Base-by-base conservation (phyloP, 1,140 invertebrate genomes). In the Venustaconcha ellipsiformis region DNA sequence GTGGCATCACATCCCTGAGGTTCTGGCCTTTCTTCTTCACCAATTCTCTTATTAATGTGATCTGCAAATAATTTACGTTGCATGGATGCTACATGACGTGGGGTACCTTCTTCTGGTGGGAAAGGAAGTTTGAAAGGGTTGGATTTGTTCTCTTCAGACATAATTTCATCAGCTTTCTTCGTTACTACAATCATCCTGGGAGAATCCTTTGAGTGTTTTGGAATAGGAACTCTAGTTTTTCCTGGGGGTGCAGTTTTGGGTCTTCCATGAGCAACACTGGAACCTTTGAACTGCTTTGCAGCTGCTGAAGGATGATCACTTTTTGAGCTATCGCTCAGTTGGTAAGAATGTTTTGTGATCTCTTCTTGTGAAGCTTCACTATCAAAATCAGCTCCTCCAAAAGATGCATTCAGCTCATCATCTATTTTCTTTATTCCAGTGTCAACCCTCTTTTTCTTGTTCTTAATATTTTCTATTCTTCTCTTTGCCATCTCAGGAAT, bases 121-220 rank as follows among this genome's bases (percentile, higher is more conserved):
- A 84, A 87, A 2, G 85, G 85, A 18, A 87, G 56, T 60, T 69
- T 67, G 63, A 80, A 87, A 3, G 82, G 80, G 77, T 84, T 85
- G 23, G 76, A 60, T 23, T 74, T 65, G 57, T 80, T 70, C 56
- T 83, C 78, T 56, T 79, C 76, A 64, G 63, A 75, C 77, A 77
- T 77, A 18, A 75, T 67, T 57, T 78, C 71, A 14, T 81, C 78
- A 1, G 74, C 73, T 58, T 76, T 76, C 37, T 72, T 67, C 30
- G 83, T 79, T 56, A 80, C 76, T 18, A 80, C 57, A 2, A 79
- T 77, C 59, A 80, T 76, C 23, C 81, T 74, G 12, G 77, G 77
- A 17, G 81, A 83, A 26, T 81, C 80, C 26, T 81, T 78, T 17
- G 85, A 85, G 57, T 74, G 72, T 58, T 81, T 78, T 20, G 82